These are phyloP conservation scores for Nannospalax galili DNA, from an alignment of 2,113 vertebrate species.

Conservation along the genomic window DNA sequence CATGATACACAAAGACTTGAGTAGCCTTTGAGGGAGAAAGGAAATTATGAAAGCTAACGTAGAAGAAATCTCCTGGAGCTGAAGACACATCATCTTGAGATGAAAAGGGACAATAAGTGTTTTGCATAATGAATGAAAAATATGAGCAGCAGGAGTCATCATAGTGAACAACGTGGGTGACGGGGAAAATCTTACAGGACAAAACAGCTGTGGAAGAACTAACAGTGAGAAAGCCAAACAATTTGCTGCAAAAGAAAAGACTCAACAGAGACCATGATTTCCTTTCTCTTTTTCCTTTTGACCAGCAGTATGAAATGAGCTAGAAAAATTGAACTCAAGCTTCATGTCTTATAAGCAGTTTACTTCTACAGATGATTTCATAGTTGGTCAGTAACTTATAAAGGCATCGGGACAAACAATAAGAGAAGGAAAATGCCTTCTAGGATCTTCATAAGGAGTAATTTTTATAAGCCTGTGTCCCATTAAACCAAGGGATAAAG, in stretches of 20 bases:
- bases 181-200: background rate
- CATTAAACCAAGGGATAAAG: background rate
- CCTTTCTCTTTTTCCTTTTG: background rate
- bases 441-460: background rate
- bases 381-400: background rate
- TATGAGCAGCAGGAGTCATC: background rate
- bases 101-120: background rate
- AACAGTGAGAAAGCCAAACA: background rate
- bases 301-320: background rate
- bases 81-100: background rate
- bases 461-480: background rate
- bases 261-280: background rate
- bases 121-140: background rate
- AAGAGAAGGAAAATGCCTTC: background rate
- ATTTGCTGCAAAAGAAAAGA: background rate
- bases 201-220: background rate
- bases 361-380: background rate
- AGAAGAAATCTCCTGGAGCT: background rate
- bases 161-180: background rate
- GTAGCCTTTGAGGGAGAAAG: background rate
- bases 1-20: background rate
- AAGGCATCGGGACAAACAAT: background rate
- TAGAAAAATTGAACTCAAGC: background rate
- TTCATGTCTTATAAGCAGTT: background rate
- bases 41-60: background rate